These are phyloP conservation scores for Protosalanx chinensis DNA, from an alignment of 2,797 vertebrate genomes.

Conservation along the genomic window DNA sequence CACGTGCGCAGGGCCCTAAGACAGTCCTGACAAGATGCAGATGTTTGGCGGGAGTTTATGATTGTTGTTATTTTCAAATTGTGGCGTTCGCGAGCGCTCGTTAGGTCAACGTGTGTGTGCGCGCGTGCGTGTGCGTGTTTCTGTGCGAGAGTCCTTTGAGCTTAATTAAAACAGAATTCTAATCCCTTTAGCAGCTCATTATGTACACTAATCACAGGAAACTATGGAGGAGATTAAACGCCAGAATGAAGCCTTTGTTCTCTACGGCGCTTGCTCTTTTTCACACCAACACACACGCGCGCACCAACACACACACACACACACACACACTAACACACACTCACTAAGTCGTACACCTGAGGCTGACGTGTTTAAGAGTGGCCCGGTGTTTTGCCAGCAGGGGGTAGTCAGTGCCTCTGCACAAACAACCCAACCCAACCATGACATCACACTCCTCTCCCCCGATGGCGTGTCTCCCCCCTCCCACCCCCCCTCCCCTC, in stretches of 20 bases:
- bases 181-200: constrained; percentile 63
- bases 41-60: constrained; percentile 70
- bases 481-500: neutral
- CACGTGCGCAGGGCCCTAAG: constrained; percentile 63
- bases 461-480: constrained; percentile 5
- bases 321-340: constrained; percentile 21
- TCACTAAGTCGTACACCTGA: constrained; percentile 23
- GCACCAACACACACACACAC: constrained; percentile 15
- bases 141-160: constrained; percentile 35
- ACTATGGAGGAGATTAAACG: constrained; percentile 44
- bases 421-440: constrained; percentile 25
- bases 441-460: constrained; percentile 42
- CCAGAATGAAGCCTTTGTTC: constrained; percentile 9
- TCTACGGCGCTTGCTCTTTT: neutral
- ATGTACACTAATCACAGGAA: constrained; percentile 53
- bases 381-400: constrained; percentile 37
- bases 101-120: constrained; percentile 29
- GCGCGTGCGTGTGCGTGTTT: constrained; percentile 14
- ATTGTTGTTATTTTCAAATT: constrained; percentile 74
- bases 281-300: constrained; percentile 3
- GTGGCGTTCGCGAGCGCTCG: constrained; percentile 54
- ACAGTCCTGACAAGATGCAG: constrained; percentile 69
- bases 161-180: constrained; percentile 52
- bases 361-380: constrained; percentile 25
- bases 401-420: constrained; percentile 45